Conservation (phyloP, 2,113 vertebrate species). For the Aptenodytes patagonicus region DNA sequence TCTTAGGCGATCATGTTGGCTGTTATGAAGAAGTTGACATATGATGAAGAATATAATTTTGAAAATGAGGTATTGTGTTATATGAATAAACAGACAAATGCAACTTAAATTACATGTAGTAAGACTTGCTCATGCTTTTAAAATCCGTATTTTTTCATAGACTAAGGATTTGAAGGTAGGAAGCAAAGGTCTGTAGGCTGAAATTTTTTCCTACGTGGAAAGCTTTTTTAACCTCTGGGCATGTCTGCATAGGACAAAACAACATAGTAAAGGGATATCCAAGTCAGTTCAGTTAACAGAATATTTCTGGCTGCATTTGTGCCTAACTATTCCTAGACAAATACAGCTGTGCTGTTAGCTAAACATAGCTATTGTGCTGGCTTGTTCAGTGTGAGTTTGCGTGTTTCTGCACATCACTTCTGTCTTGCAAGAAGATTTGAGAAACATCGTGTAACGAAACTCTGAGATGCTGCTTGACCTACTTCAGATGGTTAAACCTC, state of each 20-base stretch:
- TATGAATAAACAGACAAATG: not conserved
- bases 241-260: not conserved
- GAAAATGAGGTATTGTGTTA: conserved; percentile 89
- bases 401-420: not conserved
- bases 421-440: not conserved
- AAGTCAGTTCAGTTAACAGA: not conserved
- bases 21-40: conserved; percentile 97
- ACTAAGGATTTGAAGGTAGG: not conserved
- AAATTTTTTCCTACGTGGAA: not conserved
- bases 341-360: not conserved
- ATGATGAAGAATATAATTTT: conserved; percentile 99
- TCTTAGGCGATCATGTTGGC: conserved; percentile 93
- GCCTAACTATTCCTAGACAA: not conserved
- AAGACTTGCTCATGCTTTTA: not conserved
- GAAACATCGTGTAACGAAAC: not conserved
- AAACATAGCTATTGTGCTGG: not conserved
- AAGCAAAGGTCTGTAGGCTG: not conserved
- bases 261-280: not conserved
- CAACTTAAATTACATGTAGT: not conserved
- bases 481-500: not conserved
- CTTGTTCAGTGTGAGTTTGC: not conserved
- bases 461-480: not conserved
- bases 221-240: not conserved
- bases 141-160: not conserved
- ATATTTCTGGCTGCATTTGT: not conserved